These are phyloP conservation scores for Etia nguti DNA, from an alignment of 2,113 vertebrate genomes.

Conservation along the genomic window DNA sequence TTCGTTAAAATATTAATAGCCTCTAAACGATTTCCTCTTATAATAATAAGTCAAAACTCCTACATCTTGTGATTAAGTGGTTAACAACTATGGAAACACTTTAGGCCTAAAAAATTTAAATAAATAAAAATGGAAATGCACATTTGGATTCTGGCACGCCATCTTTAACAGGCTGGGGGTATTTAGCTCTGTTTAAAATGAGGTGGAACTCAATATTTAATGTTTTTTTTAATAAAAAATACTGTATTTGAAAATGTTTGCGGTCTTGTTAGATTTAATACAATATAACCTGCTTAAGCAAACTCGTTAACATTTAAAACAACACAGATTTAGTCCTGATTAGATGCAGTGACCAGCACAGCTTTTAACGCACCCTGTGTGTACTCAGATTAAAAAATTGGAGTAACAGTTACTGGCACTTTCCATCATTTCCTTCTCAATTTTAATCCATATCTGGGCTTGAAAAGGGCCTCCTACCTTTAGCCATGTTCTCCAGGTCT, in stretches of 20 bases:
- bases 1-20: constrained; percentile 76
- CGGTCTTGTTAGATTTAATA: neutral
- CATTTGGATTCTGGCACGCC: constrained; percentile 24
- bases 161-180: constrained; percentile 25
- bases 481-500: constrained; percentile 90
- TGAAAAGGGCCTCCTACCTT: constrained; percentile 76
- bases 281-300: neutral
- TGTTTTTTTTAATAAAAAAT: neutral
- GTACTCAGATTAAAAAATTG: neutral
- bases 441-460: neutral
- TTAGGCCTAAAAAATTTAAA: constrained; percentile 22
- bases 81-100: constrained; percentile 66
- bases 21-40: constrained; percentile 72
- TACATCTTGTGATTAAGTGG: constrained; percentile 70
- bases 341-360: neutral
- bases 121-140: constrained; percentile 46
- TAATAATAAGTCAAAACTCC: constrained; percentile 71
- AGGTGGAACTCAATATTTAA: neutral
- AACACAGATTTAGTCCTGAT: neutral
- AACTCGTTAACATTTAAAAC: neutral
- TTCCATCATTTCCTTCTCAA: neutral
- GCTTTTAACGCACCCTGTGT: neutral
- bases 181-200: neutral
- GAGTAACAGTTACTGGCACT: neutral
- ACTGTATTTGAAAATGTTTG: neutral